A percentile compares a stretch with the other conserved stretches of the same genome.
These are phyloP conservation scores for Origma solitaria DNA, from an alignment of 2,113 vertebrate species.

Conservation along the genomic window DNA sequence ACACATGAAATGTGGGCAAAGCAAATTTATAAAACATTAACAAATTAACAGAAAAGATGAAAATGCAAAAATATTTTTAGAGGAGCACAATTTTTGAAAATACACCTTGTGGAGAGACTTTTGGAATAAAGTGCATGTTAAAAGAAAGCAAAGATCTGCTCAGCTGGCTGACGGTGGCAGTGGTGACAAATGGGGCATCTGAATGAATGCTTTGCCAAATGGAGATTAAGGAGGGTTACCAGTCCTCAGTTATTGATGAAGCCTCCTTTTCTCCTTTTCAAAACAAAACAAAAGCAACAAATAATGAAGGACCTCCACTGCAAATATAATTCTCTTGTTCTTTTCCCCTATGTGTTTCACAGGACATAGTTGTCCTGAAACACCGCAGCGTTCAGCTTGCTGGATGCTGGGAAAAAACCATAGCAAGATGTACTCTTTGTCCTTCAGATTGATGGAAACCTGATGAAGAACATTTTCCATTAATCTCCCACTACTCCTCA, in stretches of 20 bases:
- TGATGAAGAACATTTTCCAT: neutral
- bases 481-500: neutral
- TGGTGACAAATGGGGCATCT: neutral
- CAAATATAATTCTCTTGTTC: neutral
- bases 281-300: neutral
- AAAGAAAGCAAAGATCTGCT: neutral
- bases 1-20: neutral
- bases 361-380: neutral
- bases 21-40: neutral
- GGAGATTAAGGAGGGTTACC: neutral
- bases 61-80: neutral
- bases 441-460: neutral
- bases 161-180: accelerated
- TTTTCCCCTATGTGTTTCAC: neutral
- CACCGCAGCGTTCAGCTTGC: neutral
- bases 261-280: neutral
- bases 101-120: neutral
- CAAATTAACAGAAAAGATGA: neutral
- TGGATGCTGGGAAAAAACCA: neutral
- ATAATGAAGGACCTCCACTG: neutral
- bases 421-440: neutral
- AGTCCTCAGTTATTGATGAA: neutral
- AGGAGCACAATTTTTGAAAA: neutral
- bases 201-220: neutral
- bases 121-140: neutral